A percentile compares a stretch with the other conserved stretches of the same genome.
Evolutionary conservation across 2,113 vertebrate genomes (phyloP).

Genomic region (Malaclemys terrapin): DNA sequence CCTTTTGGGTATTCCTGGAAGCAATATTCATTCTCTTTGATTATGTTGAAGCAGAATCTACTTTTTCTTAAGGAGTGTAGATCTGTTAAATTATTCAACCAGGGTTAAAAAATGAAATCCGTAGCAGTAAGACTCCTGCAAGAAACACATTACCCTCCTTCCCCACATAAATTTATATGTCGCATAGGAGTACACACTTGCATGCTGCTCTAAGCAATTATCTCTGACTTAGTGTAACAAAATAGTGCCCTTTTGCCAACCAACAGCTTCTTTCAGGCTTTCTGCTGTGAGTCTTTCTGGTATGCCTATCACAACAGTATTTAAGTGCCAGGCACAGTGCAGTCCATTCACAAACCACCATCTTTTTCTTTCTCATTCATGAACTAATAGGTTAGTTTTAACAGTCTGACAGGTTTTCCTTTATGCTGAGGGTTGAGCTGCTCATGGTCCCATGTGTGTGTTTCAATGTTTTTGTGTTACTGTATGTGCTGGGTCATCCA

Average conservation of each 20-base stretch:
- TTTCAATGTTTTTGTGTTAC: not conserved
- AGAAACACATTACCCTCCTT: not conserved
- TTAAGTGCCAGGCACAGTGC: rapidly evolving
- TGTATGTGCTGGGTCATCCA: not conserved
- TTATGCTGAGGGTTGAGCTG: not conserved
- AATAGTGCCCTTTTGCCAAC: not conserved
- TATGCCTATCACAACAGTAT: not conserved
- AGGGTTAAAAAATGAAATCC: not conserved
- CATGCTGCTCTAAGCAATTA: not conserved
- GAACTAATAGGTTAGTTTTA: not conserved
- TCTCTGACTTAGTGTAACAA: not conserved
- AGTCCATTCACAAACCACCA: not conserved
- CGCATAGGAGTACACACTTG: not conserved
- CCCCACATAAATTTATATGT: not conserved
- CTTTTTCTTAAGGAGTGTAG: not conserved
- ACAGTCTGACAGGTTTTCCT: not conserved
- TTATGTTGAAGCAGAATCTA: not conserved
- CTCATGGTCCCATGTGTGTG: not conserved
- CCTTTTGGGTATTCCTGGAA: not conserved
- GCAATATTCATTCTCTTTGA: not conserved
- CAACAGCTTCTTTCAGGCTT: not conserved
- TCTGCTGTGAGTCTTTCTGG: not conserved
- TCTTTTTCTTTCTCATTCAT: not conserved
- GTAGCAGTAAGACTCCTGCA: not conserved
- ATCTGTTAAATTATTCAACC: not conserved